A percentile compares a stretch with the other conserved stretches of the same genome.
phyloP scores from a whole-genome alignment of 2,113 vertebrate genomes.

The Nesospiza acunhae region DNA sequence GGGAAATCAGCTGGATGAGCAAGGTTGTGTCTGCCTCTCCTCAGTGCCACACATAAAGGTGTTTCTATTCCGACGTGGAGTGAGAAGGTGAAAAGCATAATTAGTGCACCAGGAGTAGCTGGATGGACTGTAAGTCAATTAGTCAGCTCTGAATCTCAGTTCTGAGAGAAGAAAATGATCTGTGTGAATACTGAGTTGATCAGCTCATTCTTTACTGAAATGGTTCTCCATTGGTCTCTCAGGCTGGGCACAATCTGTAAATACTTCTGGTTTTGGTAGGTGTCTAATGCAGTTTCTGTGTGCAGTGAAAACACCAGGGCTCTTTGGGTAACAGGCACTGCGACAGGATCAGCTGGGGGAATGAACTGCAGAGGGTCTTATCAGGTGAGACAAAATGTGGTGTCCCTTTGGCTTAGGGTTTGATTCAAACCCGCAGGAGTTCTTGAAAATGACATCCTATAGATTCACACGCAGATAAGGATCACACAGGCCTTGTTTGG shows the following conservation, averaged over 20 bases:
- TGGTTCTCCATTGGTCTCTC: not conserved
- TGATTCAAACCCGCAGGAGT: not conserved
- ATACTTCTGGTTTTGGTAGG: not conserved
- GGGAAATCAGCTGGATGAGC: conserved; percentile 24
- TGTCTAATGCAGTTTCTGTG: not conserved
- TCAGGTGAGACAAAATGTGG: not conserved
- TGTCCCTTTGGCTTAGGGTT: not conserved
- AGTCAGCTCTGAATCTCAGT: conserved; percentile 53
- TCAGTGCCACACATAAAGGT: conserved; percentile 25
- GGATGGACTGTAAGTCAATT: conserved; percentile 42
- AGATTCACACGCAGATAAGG: not conserved
- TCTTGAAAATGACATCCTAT: not conserved
- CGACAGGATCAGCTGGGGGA: conserved; percentile 9
- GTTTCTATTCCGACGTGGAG: conserved; percentile 19
- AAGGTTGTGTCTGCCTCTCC: conserved; percentile 13
- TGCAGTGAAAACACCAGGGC: not conserved
- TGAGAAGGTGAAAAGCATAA: conserved; percentile 60
- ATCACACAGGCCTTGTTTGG: not conserved
- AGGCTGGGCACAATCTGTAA: conserved; percentile 24
- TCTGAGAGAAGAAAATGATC: conserved; percentile 35
- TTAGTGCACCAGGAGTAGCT: conserved; percentile 36
- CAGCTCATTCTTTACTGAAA: not conserved
- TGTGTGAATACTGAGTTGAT: not conserved
- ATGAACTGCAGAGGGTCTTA: conserved; percentile 1
- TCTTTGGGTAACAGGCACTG: not conserved